Conservation (phyloP, 2,113 vertebrate genomes). For the Rallus limicola region DNA sequence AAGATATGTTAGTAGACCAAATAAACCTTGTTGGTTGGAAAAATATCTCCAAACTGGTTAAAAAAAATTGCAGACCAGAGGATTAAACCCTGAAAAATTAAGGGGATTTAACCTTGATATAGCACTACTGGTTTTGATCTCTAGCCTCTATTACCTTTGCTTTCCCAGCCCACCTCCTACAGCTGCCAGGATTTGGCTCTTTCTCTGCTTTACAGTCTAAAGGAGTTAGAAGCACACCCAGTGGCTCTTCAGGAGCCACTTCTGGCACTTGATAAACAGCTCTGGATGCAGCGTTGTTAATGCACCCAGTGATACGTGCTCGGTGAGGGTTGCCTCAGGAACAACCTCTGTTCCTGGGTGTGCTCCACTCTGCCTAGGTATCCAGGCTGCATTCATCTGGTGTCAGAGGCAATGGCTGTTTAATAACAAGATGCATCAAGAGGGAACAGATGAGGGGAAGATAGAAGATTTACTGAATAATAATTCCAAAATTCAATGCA, state of each 20-base stretch:
- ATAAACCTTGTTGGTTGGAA: neutral
- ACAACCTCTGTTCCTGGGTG: neutral
- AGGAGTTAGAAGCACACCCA: neutral
- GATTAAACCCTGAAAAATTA: neutral
- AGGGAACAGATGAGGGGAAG: conserved; percentile 6
- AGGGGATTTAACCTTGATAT: neutral
- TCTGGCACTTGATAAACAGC: neutral
- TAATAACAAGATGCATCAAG: neutral
- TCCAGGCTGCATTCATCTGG: neutral
- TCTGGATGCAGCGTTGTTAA: neutral
- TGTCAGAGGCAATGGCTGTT: neutral
- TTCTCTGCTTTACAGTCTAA: neutral
- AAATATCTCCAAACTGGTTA: neutral
- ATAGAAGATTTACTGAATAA: conserved; percentile 6
- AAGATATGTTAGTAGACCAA: neutral
- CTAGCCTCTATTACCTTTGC: neutral
- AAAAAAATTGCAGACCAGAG: neutral
- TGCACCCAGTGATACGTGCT: neutral
- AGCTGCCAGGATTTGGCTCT: neutral
- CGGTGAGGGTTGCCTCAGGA: neutral
- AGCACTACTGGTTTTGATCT: neutral
- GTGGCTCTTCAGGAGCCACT: neutral
- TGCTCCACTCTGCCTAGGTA: neutral
- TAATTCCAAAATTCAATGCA: conserved; percentile 30
- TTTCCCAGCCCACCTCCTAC: neutral